A percentile compares a stretch with the other conserved stretches of the same genome.
phyloP scores from a whole-genome alignment of 2,113 vertebrate species.

The Myodes glareolus region DNA sequence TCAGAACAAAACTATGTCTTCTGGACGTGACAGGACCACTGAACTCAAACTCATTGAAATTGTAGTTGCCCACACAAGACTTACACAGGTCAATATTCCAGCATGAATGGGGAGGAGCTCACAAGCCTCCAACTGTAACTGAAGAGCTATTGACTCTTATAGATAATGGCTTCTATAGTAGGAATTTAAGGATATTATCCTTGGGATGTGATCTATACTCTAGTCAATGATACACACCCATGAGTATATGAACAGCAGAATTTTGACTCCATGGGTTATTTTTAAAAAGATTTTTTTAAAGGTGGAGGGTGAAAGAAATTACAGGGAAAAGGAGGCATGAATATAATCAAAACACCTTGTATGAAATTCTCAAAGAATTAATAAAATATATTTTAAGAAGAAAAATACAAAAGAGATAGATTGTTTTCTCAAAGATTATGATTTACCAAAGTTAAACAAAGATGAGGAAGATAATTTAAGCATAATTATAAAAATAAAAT shows the following conservation, averaged over 20 bases:
- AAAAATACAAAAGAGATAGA: neutral
- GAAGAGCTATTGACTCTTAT: neutral
- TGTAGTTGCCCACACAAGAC: neutral
- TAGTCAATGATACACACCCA: neutral
- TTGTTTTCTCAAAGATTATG: neutral
- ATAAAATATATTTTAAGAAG: neutral
- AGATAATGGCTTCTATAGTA: neutral
- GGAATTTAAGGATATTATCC: neutral
- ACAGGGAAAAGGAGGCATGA: neutral
- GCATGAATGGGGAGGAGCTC: neutral
- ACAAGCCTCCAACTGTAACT: neutral
- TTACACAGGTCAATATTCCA: neutral
- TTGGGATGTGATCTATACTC: neutral
- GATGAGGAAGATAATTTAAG: neutral
- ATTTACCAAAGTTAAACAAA: neutral
- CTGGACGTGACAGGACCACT: neutral
- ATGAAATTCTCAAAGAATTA: neutral
- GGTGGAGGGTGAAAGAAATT: neutral
- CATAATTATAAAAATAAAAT: neutral
- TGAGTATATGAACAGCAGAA: neutral
- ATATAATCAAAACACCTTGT: neutral
- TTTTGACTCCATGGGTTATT: neutral
- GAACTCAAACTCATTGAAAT: neutral
- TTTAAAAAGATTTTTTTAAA: neutral
- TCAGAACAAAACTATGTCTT: neutral